Evolutionary conservation across 2,797 vertebrate species (phyloP).

Genomic region (Zenarchopterus dispar): DNA sequence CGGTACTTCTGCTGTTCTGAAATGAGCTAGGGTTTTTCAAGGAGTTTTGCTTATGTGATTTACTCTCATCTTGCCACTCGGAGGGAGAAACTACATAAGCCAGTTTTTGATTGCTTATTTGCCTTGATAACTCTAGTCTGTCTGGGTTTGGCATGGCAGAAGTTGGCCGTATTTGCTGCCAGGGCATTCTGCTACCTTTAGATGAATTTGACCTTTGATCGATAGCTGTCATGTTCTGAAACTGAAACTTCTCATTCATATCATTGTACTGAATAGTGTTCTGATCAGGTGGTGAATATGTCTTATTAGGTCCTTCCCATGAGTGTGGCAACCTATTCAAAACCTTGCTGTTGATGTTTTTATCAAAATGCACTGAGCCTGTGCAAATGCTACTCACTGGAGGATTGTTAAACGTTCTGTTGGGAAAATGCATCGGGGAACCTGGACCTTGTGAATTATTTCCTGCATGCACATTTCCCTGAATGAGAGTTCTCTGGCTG

Average conservation of each 20-base stretch:
- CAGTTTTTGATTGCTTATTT: slow-evolving; percentile 85
- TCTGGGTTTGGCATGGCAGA: slow-evolving; percentile 81
- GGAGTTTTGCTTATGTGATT: slow-evolving; percentile 78
- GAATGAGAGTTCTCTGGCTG: slow-evolving; percentile 83
- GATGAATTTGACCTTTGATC: slow-evolving; percentile 86
- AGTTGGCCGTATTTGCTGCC: slow-evolving; percentile 87
- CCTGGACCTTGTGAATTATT: slow-evolving; percentile 83
- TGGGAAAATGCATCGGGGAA: slow-evolving; percentile 89
- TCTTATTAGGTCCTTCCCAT: slow-evolving; percentile 88
- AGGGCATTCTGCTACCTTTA: slow-evolving; percentile 85
- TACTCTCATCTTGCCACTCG: slow-evolving; percentile 88
- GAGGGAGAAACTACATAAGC: slow-evolving; percentile 82
- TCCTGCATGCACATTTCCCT: slow-evolving; percentile 86
- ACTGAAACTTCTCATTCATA: slow-evolving; percentile 83
- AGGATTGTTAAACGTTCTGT: slow-evolving; percentile 84
- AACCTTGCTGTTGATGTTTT: slow-evolving; percentile 78
- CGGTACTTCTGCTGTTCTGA: slow-evolving; percentile 76
- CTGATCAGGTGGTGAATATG: slow-evolving; percentile 84
- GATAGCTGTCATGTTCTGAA: slow-evolving; percentile 84
- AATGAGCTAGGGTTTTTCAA: slow-evolving; percentile 76
- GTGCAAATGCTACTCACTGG: slow-evolving; percentile 70
- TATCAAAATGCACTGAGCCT: slow-evolving; percentile 85
- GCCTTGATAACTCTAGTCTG: slow-evolving; percentile 85
- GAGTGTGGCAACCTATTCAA: slow-evolving; percentile 82
- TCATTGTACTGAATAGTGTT: slow-evolving; percentile 82